Evolutionary conservation across 2,113 vertebrate genomes (phyloP).

Genomic region (Raja brachyura): DNA sequence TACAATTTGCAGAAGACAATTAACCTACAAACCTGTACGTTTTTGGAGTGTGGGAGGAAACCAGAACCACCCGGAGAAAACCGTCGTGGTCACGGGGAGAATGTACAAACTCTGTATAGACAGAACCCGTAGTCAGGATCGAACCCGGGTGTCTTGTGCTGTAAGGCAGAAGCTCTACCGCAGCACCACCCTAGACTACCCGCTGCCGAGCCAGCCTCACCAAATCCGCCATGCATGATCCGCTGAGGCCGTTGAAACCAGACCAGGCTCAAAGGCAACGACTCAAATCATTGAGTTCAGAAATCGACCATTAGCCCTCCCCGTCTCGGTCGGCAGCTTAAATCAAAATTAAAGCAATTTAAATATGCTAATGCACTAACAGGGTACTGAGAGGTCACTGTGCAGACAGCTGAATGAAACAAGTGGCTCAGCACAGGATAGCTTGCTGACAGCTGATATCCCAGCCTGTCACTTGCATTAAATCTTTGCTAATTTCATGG

Average conservation of each 20-base stretch:
- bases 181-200: background rate
- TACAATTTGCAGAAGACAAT: too few species aligned
- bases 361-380: constrained; percentile 49
- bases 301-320: constrained; percentile 42
- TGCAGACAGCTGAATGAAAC: constrained; percentile 47
- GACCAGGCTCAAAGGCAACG: background rate
- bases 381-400: constrained; percentile 45
- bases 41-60: too few species aligned
- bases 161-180: too few species aligned
- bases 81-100: too few species aligned
- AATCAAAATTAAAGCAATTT: constrained; percentile 51
- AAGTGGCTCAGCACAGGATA: background rate
- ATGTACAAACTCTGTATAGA: too few species aligned
- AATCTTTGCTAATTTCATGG: constrained; percentile 40
- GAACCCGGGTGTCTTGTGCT: too few species aligned
- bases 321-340: constrained; percentile 48
- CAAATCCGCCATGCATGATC: background rate
- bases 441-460: constrained; percentile 43
- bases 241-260: background rate
- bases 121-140: too few species aligned
- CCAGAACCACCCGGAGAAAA: too few species aligned
- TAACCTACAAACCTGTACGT: too few species aligned
- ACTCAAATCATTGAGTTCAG: constrained; percentile 14
- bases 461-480: constrained; percentile 41
- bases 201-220: background rate